Evolutionary conservation across 2,113 vertebrate species (phyloP).

Genomic region (Odobenus rosmarus): DNA sequence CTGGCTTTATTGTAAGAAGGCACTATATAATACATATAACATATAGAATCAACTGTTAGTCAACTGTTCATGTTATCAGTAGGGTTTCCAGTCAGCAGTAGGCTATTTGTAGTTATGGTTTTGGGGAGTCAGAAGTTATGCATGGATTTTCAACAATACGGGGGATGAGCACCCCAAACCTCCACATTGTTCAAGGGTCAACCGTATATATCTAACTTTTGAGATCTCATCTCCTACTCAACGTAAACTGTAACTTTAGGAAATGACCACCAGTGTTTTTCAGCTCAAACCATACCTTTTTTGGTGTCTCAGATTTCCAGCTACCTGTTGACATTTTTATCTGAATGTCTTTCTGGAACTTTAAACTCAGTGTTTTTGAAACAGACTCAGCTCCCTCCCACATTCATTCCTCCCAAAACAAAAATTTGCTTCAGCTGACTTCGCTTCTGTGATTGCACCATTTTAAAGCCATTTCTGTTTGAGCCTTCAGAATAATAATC

Average conservation of each 20-base stretch:
- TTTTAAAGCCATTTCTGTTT: background rate
- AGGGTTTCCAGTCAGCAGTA: background rate
- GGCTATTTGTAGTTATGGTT: background rate
- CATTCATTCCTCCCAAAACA: background rate
- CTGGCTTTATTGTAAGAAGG: background rate
- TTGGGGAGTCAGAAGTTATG: background rate
- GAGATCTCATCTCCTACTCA: background rate
- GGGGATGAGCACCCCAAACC: background rate
- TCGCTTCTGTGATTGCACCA: background rate
- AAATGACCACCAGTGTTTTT: background rate
- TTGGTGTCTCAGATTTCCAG: background rate
- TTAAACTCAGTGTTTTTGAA: constrained; percentile 48
- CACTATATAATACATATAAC: background rate
- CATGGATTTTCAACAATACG: background rate
- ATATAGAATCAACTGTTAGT: background rate
- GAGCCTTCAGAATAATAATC: background rate
- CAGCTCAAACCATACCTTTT: background rate
- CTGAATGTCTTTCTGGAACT: background rate
- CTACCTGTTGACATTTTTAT: background rate
- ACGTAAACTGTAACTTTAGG: background rate
- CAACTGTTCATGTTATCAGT: background rate
- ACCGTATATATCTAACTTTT: background rate
- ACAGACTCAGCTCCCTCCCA: background rate
- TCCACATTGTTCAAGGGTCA: background rate
- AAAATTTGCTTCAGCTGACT: background rate